Percentiles rank a stretch among this genome's conserved stretches.
Conservation (phyloP, 2,113 vertebrate genomes). For the Poeciliopsis retropinna region DNA sequence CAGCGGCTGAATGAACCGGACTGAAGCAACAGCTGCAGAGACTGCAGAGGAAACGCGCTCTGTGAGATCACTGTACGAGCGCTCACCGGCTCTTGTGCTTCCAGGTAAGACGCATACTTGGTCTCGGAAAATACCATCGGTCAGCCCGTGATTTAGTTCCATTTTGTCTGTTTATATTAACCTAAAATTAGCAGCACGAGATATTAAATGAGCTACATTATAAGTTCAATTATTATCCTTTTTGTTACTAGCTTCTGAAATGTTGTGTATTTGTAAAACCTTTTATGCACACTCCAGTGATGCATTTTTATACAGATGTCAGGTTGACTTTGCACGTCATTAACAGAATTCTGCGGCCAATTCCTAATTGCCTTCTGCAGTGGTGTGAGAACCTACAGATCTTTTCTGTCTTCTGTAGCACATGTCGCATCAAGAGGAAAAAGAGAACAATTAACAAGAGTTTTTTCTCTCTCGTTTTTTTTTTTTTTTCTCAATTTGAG, state of each 20-base stretch:
- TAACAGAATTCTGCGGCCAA: neutral
- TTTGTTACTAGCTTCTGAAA: neutral
- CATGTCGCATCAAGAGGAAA: neutral
- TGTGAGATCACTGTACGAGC: neutral
- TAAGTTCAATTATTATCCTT: slow-evolving; percentile 20
- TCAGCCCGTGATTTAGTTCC: neutral
- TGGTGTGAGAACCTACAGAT: neutral
- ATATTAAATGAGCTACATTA: neutral
- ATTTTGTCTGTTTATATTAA: neutral
- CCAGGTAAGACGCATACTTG: slow-evolving; percentile 40
- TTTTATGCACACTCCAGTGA: neutral
- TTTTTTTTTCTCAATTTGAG: slow-evolving; percentile 18
- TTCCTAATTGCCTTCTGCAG: neutral
- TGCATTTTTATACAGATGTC: neutral
- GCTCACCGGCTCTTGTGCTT: neutral
- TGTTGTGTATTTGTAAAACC: neutral
- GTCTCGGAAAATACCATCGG: neutral
- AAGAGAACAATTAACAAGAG: neutral
- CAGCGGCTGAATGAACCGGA: slow-evolving; percentile 33
- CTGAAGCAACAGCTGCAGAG: slow-evolving; percentile 47
- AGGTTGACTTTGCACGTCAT: neutral
- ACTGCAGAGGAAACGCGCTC: slow-evolving; percentile 7
- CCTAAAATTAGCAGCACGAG: neutral
- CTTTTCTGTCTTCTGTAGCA: neutral
- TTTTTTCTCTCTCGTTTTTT: neutral